Conservation (phyloP, 2,888 invertebrate genomes). For the Acanthacorydalis orientalis region DNA sequence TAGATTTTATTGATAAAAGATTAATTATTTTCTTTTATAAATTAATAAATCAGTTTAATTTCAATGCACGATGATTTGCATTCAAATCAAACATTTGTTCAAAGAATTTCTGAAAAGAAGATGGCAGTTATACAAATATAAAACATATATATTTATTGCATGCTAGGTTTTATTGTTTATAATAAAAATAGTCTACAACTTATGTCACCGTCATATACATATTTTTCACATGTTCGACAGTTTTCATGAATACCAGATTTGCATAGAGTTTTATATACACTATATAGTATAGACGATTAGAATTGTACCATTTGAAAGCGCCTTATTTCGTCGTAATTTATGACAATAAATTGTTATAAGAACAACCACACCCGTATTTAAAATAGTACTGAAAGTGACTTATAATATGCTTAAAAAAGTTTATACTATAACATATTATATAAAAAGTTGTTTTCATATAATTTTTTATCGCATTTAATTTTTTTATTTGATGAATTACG, state of each 20-base stretch:
- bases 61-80: too few species aligned
- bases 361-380: too few species aligned
- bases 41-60: too few species aligned
- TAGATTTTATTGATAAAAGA: too few species aligned
- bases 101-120: conserved; percentile 6
- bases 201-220: too few species aligned
- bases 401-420: too few species aligned
- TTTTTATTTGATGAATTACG: conserved; percentile 24
- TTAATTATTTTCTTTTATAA: too few species aligned
- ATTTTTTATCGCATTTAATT: neutral
- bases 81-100: neutral
- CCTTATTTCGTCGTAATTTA: too few species aligned
- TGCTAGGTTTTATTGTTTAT: conserved; percentile 15
- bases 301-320: neutral
- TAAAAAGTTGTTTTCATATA: neutral
- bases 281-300: neutral
- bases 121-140: neutral
- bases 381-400: too few species aligned
- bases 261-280: neutral
- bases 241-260: neutral
- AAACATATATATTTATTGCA: conserved; percentile 10
- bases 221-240: neutral
- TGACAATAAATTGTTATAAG: too few species aligned
- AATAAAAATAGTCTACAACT: conserved; percentile 8
- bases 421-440: too few species aligned